These are phyloP conservation scores for Trachelus troglodyta DNA, from an alignment of 2,888 invertebrate genomes.

Conservation along the genomic window DNA sequence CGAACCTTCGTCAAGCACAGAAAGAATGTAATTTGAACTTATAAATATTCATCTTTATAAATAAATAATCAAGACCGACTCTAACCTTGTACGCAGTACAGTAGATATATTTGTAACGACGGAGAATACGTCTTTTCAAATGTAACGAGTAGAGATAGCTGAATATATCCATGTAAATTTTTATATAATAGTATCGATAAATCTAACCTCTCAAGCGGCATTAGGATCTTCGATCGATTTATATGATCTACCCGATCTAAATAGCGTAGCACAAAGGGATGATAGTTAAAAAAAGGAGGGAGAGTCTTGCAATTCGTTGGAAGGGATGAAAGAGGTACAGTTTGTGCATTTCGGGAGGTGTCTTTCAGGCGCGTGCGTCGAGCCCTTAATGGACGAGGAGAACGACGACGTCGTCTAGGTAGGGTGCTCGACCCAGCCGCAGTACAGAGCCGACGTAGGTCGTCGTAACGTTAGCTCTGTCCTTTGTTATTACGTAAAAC, in stretches of 20 bases:
- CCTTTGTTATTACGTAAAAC: not conserved
- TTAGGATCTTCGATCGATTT: not conserved
- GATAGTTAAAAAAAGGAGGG: not conserved
- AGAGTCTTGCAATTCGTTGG: not conserved
- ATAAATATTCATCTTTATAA: not conserved
- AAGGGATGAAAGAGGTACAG: constrained; percentile 18
- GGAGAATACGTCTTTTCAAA: not conserved
- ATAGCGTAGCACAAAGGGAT: not conserved
- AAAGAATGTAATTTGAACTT: not conserved
- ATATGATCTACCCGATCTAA: not conserved
- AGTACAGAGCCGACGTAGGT: constrained; percentile 43
- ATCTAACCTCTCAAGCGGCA: not conserved
- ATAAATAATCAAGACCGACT: not conserved
- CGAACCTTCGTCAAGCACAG: not conserved
- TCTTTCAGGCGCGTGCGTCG: constrained; percentile 59
- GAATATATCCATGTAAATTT: not conserved
- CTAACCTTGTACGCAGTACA: not conserved
- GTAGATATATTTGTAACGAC: not conserved
- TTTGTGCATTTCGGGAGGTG: constrained; percentile 40
- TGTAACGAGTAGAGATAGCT: not conserved
- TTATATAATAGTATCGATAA: not conserved
- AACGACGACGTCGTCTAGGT: constrained; percentile 49
- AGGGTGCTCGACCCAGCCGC: constrained; percentile 62
- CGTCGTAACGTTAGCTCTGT: constrained; percentile 9
- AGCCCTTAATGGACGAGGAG: constrained; percentile 51